These are phyloP conservation scores for Empis livida DNA, from an alignment of 2,888 invertebrate species.

Conservation along the genomic window DNA sequence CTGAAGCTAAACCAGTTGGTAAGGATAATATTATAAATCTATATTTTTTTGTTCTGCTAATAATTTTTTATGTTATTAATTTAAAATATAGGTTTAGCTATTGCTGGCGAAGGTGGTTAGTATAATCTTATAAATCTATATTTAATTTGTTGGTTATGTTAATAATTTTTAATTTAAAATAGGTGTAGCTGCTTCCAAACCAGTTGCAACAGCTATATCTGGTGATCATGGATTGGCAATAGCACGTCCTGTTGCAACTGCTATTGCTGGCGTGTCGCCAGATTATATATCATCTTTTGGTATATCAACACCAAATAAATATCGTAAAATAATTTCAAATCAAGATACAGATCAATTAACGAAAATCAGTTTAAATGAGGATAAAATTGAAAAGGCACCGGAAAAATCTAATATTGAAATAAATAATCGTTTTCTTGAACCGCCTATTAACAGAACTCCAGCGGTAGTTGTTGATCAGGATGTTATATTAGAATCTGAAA, in stretches of 20 bases:
- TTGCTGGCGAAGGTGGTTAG: constrained; percentile 50
- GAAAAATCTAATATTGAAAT: no score
- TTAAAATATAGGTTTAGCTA: constrained; percentile 43
- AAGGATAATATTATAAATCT: constrained; percentile 23
- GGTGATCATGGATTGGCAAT: constrained; percentile 57
- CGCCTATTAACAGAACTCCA: no score
- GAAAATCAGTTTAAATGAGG: no score
- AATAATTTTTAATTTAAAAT: constrained; percentile 16
- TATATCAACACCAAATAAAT: constrained; percentile 10
- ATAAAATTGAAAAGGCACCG: no score
- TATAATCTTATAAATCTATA: no score
- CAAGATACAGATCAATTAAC: no score
- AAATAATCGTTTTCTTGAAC: no score
- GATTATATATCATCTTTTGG: constrained; percentile 32
- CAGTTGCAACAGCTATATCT: constrained; percentile 55
- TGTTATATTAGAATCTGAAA: no score
- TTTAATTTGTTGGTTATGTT: no score
- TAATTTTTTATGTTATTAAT: constrained; percentile 1
- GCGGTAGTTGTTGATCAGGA: no score
- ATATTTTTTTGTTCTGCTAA: no score
- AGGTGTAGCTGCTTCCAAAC: constrained; percentile 60
- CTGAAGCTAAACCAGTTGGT: constrained; percentile 66
- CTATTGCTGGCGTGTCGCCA: constrained; percentile 53
- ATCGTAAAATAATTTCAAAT: no score
- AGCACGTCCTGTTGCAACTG: constrained; percentile 57